These are phyloP conservation scores for Ctenopoma kingsleyae DNA, from an alignment of 2,797 vertebrate species.

Conservation along the genomic window DNA sequence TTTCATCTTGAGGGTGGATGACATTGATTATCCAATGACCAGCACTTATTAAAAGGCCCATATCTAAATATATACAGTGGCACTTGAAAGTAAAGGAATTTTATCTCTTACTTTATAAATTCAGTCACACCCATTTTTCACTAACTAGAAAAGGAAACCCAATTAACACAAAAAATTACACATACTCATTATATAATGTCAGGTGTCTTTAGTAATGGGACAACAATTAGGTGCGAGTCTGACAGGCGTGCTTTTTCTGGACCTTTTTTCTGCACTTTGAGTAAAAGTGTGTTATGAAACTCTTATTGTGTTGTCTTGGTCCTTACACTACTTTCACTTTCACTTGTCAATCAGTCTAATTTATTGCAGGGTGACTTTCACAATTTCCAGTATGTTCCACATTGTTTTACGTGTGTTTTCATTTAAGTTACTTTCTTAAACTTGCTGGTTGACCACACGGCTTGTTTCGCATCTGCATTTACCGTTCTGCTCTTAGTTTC, in stretches of 20 bases:
- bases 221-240: no score
- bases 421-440: background rate
- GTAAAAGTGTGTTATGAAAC: background rate
- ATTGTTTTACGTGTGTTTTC: background rate
- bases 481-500: conserved; percentile 45
- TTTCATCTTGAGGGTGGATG: background rate
- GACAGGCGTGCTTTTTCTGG: no score
- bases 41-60: background rate
- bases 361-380: background rate
- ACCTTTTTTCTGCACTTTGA: no score
- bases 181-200: no score
- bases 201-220: no score
- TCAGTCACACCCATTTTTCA: no score
- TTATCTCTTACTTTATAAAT: no score
- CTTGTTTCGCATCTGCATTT: conserved; percentile 61
- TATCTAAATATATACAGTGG: background rate
- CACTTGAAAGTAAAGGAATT: no score
- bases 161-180: no score
- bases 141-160: no score
- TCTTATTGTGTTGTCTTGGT: conserved; percentile 41
- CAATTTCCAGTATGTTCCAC: background rate
- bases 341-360: conserved; percentile 10
- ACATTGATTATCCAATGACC: background rate
- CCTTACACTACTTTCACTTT: conserved; percentile 16
- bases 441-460: conserved; percentile 15